Percentiles rank a stretch among this genome's conserved stretches.
These are phyloP conservation scores for Hirtodrosophila confusa DNA, from an alignment of 2,888 invertebrate genomes.

Conservation along the genomic window DNA sequence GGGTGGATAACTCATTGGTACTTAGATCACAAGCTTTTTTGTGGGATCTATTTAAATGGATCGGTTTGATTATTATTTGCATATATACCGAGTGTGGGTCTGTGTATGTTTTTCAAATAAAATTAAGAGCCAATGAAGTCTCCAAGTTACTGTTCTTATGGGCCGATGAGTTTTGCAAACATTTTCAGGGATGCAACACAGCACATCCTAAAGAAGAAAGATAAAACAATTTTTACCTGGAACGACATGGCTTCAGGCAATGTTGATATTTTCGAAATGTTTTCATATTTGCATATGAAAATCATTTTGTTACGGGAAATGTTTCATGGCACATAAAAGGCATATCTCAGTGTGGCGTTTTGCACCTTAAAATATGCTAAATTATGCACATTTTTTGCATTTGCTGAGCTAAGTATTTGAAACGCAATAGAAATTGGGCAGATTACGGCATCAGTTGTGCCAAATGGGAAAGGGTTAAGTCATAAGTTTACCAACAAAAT, in stretches of 20 bases:
- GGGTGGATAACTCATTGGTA: neutral
- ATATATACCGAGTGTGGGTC: neutral
- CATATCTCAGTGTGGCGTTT: neutral
- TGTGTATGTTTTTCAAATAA: conserved; percentile 3
- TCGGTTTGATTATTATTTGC: conserved; percentile 1
- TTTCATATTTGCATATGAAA: conserved; percentile 57
- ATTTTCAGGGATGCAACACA: too few relatives aligned
- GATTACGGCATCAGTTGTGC: conserved; percentile 52
- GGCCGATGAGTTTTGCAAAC: too few relatives aligned
- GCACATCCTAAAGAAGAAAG: too few relatives aligned
- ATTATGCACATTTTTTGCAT: conserved; percentile 25
- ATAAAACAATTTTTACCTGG: neutral
- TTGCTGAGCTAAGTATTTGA: conserved; percentile 5
- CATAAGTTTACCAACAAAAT: conserved; percentile 23
- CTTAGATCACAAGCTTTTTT: neutral
- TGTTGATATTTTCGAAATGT: too few relatives aligned
- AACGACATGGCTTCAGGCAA: neutral
- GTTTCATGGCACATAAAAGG: too few relatives aligned
- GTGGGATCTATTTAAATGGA: neutral
- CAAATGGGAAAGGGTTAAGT: conserved; percentile 30
- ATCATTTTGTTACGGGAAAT: conserved; percentile 8
- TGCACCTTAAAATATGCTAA: conserved; percentile 22
- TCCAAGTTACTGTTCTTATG: neutral
- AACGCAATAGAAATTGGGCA: conserved; percentile 22
- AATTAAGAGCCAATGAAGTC: neutral